Evolutionary conservation across 2,888 invertebrate genomes (phyloP).

Genomic region (Andrena chrysosceles): DNA sequence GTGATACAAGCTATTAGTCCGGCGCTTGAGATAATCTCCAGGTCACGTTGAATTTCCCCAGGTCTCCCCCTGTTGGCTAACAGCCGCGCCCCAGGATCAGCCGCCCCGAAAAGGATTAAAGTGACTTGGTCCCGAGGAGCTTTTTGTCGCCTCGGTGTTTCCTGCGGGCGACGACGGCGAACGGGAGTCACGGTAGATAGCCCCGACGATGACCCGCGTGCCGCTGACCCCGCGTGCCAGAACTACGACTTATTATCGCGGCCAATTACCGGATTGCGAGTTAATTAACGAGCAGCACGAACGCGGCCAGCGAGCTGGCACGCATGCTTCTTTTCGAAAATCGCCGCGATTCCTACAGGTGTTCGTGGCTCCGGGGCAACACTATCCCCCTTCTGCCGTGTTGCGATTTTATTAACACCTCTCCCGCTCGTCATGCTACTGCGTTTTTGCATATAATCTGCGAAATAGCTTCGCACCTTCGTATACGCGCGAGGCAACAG

Average conservation of each 20-base stretch:
- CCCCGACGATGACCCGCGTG: conserved; percentile 38
- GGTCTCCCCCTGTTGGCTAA: conserved; percentile 21
- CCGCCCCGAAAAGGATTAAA: conserved; percentile 38
- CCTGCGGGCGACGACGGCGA: conserved; percentile 14
- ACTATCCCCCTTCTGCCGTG: not conserved
- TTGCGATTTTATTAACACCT: conserved; percentile 9
- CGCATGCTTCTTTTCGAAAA: not conserved
- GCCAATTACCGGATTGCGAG: conserved; percentile 53
- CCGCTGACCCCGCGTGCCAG: conserved; percentile 34
- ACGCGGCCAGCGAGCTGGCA: not conserved
- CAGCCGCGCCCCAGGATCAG: conserved; percentile 19
- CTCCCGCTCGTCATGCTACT: not conserved
- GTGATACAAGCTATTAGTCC: conserved; percentile 28
- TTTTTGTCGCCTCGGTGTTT: conserved; percentile 42
- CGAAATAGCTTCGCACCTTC: not conserved
- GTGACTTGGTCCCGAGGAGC: conserved; percentile 25
- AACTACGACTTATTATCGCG: conserved; percentile 44
- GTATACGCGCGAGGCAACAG: not conserved
- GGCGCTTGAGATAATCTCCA: conserved; percentile 28
- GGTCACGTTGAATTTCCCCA: conserved; percentile 35
- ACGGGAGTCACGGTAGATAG: conserved; percentile 20
- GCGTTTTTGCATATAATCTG: conserved; percentile 7
- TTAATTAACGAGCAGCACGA: conserved; percentile 54
- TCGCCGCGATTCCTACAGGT: conserved; percentile 23
- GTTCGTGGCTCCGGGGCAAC: conserved; percentile 18